Evolutionary conservation across 2,888 invertebrate species (phyloP).

Genomic region (Carpatolechia fugitivella): DNA sequence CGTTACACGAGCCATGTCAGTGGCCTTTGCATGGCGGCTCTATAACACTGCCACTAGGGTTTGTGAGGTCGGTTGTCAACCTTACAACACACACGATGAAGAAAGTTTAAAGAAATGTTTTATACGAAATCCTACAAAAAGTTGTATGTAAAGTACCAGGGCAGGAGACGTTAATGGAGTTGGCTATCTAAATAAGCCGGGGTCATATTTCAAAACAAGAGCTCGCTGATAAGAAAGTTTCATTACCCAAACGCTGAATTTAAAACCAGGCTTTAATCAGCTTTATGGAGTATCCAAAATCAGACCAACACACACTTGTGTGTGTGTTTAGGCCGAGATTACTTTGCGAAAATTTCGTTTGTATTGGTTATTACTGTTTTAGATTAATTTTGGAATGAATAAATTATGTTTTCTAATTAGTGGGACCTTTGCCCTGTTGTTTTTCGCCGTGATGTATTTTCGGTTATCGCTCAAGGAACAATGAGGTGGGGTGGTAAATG

Average conservation of each 20-base stretch:
- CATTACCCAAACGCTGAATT: slow-evolving; percentile 75
- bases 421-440: slow-evolving; percentile 1
- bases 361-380: slow-evolving; percentile 37
- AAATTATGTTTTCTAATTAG: slow-evolving; percentile 20
- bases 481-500: slow-evolving; percentile 1
- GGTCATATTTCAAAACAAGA: slow-evolving; percentile 70
- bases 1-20: no score
- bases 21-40: no score
- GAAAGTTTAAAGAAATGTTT: no score
- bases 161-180: slow-evolving; percentile 28
- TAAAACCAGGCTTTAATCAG: slow-evolving; percentile 74
- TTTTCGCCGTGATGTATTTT: slow-evolving; percentile 9
- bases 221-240: slow-evolving; percentile 75
- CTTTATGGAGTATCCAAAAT: slow-evolving; percentile 55
- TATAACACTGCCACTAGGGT: no score
- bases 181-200: slow-evolving; percentile 52
- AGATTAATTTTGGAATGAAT: slow-evolving; percentile 46
- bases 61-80: no score
- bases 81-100: no score
- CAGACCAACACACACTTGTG: slow-evolving; percentile 59
- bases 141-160: slow-evolving; percentile 29
- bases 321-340: slow-evolving; percentile 72
- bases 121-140: no score
- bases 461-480: slow-evolving; percentile 3
- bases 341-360: slow-evolving; percentile 67